These are phyloP conservation scores for Todiramphus saurophagus DNA, from an alignment of 2,113 vertebrate species.

Conservation along the genomic window DNA sequence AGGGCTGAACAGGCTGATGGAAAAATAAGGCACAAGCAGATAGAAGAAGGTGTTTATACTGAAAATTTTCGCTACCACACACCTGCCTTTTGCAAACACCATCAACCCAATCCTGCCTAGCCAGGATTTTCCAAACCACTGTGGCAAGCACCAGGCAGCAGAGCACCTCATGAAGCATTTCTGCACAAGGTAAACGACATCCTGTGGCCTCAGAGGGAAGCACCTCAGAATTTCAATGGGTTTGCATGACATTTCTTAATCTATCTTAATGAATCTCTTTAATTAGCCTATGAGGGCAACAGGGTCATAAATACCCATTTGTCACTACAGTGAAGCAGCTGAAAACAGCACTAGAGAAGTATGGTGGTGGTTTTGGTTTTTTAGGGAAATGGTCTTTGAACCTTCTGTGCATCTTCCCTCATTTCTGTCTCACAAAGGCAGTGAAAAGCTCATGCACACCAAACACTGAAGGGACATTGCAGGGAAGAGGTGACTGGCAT, in stretches of 20 bases:
- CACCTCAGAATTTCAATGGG: neutral
- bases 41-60: neutral
- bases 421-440: neutral
- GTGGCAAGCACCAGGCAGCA: neutral
- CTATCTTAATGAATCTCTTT: neutral
- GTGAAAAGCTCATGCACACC: neutral
- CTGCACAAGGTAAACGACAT: neutral
- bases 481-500: neutral
- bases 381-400: neutral
- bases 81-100: neutral
- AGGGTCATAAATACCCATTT: neutral
- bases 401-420: neutral
- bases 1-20: neutral
- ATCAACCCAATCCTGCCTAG: accelerated
- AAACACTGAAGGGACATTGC: neutral
- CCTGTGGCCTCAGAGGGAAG: neutral
- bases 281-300: neutral
- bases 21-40: neutral
- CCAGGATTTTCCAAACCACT: neutral
- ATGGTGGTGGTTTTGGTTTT: neutral
- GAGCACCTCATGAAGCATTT: neutral
- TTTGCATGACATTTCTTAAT: neutral
- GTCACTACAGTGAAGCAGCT: neutral
- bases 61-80: neutral
- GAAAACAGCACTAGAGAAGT: neutral